These are phyloP conservation scores for Pyrrhosoma nymphula DNA, from an alignment of 2,888 invertebrate genomes.

Conservation along the genomic window DNA sequence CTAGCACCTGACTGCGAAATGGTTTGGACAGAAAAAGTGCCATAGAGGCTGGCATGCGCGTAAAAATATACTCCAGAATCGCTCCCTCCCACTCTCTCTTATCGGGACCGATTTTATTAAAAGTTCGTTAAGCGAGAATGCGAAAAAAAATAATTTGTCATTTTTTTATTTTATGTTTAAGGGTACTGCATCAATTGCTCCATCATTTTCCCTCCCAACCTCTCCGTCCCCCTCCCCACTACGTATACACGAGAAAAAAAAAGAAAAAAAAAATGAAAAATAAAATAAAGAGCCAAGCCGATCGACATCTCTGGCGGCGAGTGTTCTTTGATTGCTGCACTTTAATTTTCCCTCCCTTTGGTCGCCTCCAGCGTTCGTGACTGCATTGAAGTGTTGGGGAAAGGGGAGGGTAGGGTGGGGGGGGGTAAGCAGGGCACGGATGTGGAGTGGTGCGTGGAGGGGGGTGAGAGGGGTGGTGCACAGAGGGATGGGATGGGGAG, in stretches of 20 bases:
- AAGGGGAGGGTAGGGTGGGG: not conserved
- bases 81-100: not conserved
- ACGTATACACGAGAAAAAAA: not conserved
- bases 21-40: not conserved
- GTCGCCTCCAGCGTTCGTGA: constrained; percentile 54
- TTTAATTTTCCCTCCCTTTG: constrained; percentile 67
- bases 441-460: not conserved
- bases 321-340: constrained; percentile 67
- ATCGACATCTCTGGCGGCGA: constrained; percentile 57
- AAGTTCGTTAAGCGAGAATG: not conserved
- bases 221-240: not conserved
- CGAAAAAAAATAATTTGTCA: not conserved
- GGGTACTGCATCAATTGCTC: not conserved
- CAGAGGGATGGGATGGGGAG: not conserved
- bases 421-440: not conserved
- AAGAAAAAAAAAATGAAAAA: not conserved
- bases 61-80: not conserved
- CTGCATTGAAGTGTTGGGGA: not conserved
- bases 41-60: not conserved
- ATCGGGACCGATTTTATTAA: not conserved
- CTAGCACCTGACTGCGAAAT: no score
- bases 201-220: not conserved
- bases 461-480: not conserved
- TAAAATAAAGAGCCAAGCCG: not conserved
- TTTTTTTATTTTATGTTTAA: not conserved